Conservation (phyloP, 2,797 vertebrate species). For the Holocentrus rufus region DNA sequence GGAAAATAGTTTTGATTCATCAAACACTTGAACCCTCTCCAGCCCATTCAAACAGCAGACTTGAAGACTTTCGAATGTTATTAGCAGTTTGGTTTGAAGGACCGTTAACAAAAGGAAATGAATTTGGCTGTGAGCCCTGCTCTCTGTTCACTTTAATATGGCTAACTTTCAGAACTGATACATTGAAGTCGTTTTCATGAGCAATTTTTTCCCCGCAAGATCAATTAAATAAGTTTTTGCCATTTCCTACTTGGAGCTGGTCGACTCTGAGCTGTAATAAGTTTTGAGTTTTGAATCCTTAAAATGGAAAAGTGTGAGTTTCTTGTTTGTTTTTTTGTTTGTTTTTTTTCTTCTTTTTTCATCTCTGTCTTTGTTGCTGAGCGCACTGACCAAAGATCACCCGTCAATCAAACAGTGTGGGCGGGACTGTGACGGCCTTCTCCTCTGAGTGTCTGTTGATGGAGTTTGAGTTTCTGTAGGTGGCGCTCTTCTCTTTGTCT, state of each 20-base stretch:
- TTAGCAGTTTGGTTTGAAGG: background rate
- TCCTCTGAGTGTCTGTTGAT: no score
- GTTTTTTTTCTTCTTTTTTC: conserved; percentile 5
- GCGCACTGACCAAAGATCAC: conserved; percentile 1
- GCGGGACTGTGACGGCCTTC: background rate
- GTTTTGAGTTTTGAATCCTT: no score
- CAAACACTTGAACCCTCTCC: background rate
- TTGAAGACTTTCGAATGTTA: background rate
- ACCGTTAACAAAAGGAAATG: background rate
- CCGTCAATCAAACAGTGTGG: conserved; percentile 1
- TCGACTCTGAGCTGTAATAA: background rate
- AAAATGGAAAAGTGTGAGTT: no score
- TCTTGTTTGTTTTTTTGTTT: background rate
- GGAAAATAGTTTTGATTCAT: background rate
- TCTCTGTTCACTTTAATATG: background rate
- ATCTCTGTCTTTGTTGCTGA: background rate
- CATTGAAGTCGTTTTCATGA: no score
- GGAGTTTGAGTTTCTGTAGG: no score
- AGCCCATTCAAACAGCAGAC: background rate
- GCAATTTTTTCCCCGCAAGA: no score
- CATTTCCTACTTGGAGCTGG: conserved; percentile 4
- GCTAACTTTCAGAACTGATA: no score
- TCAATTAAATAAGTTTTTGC: background rate
- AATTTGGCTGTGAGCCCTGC: background rate
- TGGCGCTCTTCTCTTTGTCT: no score